A percentile compares a stretch with the other conserved stretches of the same genome.
Conservation (phyloP, 2,888 invertebrate species). For the Chrysolina americana region DNA sequence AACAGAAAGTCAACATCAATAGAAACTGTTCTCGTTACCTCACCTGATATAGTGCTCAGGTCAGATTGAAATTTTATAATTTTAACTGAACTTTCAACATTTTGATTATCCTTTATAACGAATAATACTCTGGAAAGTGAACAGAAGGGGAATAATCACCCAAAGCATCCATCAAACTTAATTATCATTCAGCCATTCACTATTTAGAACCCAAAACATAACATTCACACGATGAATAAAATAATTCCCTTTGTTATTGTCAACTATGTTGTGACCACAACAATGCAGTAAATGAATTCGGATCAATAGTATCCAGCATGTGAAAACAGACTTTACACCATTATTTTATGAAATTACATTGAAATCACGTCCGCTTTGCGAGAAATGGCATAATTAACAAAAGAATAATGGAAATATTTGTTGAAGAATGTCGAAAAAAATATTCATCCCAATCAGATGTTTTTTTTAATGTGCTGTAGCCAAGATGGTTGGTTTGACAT, state of each 20-base stretch:
- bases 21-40: too few relatives aligned
- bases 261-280: background rate
- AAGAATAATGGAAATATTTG: too few relatives aligned
- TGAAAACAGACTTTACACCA: background rate
- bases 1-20: too few relatives aligned
- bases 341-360: background rate
- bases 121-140: background rate
- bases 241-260: background rate
- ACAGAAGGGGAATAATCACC: background rate
- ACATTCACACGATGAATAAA: background rate
- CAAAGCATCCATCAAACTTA: background rate
- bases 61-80: background rate
- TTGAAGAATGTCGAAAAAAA: too few relatives aligned
- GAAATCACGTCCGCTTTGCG: background rate
- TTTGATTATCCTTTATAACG: background rate
- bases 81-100: background rate
- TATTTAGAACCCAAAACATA: background rate
- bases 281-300: background rate
- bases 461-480: too few relatives aligned
- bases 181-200: background rate
- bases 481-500: too few relatives aligned
- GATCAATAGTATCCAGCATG: background rate
- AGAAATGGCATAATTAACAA: too few relatives aligned
- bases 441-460: too few relatives aligned
- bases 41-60: too few relatives aligned